Evolutionary conservation across 2,888 invertebrate species (phyloP).

Genomic region (Lypha dubia): DNA sequence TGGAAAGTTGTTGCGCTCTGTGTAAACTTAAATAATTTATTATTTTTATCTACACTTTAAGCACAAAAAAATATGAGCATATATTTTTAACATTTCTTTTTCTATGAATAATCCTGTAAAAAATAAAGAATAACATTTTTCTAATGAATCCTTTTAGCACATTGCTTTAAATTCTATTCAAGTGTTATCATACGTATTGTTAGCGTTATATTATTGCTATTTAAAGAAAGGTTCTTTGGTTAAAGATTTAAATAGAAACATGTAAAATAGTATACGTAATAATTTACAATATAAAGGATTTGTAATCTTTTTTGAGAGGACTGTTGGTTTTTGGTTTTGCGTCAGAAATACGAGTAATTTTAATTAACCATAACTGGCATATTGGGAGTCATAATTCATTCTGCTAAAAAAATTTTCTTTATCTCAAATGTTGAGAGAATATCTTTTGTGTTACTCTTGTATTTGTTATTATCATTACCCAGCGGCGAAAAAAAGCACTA

Average conservation of each 20-base stretch:
- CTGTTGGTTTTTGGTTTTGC: no score
- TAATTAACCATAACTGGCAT: background rate
- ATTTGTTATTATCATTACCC: background rate
- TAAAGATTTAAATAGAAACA: no score
- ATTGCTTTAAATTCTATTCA: no score
- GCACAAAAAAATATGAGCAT: background rate
- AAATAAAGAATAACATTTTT: conserved; percentile 2
- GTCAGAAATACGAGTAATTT: background rate
- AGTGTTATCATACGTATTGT: no score
- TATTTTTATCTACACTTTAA: conserved; percentile 13
- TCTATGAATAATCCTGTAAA: background rate
- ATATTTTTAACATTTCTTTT: background rate
- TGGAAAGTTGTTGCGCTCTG: background rate
- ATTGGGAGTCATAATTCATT: background rate
- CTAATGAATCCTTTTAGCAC: background rate
- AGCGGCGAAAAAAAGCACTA: no score
- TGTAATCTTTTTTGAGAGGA: no score
- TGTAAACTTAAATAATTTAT: background rate
- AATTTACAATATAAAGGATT: no score
- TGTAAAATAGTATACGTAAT: no score
- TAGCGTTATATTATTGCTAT: background rate
- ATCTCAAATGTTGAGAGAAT: background rate
- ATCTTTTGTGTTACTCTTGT: background rate
- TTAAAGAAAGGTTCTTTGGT: background rate
- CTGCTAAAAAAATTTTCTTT: background rate